Percentiles rank a stretch among this genome's conserved stretches.
These are phyloP conservation scores for Uropetala carovei DNA, from an alignment of 2,888 invertebrate species.

Conservation along the genomic window DNA sequence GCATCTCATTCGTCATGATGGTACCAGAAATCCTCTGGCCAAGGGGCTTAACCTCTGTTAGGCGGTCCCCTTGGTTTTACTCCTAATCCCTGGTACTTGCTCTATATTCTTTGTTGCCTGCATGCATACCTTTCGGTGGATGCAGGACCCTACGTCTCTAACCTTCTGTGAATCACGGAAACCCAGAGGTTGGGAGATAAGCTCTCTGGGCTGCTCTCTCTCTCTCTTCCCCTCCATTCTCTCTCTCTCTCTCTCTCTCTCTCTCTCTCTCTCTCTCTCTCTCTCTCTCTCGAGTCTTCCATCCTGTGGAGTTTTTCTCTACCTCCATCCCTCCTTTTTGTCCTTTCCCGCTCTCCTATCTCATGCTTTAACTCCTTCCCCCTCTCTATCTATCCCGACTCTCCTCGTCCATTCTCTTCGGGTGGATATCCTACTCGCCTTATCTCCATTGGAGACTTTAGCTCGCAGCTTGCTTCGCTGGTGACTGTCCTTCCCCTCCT, in stretches of 20 bases:
- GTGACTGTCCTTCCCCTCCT: background rate
- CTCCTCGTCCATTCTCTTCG: no score
- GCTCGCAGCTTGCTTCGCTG: no score
- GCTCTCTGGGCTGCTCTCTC: background rate
- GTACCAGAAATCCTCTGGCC: background rate
- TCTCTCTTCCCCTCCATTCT: background rate
- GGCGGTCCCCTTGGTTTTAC: background rate
- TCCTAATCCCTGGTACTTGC: background rate
- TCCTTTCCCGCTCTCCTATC: no score
- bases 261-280: background rate
- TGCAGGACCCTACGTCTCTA: background rate
- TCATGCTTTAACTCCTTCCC: no score
- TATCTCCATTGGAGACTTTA: no score
- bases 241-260: background rate
- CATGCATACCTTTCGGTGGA: background rate
- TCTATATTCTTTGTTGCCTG: background rate
- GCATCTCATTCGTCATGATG: background rate
- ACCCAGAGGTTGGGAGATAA: background rate
- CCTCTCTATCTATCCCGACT: no score
- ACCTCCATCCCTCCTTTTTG: no score
- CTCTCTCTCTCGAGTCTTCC: no score
- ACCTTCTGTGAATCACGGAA: background rate
- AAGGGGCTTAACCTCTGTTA: background rate
- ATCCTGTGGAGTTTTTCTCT: no score
- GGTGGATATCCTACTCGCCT: no score